phyloP scores from a whole-genome alignment of 2,113 vertebrate genomes.

The Corynorhinus townsendii region DNA sequence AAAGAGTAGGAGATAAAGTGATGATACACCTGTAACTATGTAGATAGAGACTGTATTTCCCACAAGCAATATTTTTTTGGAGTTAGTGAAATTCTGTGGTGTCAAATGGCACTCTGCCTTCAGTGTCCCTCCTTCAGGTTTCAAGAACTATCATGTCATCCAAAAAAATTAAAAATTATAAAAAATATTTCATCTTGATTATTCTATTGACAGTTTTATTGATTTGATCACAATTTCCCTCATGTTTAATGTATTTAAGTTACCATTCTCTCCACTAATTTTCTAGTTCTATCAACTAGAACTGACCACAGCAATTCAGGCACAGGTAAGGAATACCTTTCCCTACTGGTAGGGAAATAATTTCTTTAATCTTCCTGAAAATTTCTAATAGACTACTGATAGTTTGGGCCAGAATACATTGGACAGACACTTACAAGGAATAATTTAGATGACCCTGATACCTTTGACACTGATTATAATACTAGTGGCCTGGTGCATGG shows the following conservation, averaged over 20 bases:
- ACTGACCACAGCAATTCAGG: not conserved
- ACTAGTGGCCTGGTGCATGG: not conserved
- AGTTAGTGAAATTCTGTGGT: not conserved
- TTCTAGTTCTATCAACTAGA: not conserved
- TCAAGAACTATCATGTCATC: not conserved
- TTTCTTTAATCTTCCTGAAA: not conserved
- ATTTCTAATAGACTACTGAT: not conserved
- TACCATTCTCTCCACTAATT: not conserved
- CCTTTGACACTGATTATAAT: not conserved
- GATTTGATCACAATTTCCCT: not conserved
- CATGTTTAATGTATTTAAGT: not conserved
- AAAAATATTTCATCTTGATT: not conserved
- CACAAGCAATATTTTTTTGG: not conserved
- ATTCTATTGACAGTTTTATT: not conserved
- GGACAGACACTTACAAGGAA: not conserved
- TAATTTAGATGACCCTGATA: not conserved
- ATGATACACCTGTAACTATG: not conserved
- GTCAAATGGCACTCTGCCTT: not conserved
- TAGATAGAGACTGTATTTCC: not conserved
- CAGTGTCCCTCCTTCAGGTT: not conserved
- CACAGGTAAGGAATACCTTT: not conserved
- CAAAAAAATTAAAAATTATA: not conserved
- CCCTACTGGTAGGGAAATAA: not conserved
- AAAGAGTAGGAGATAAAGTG: not conserved
- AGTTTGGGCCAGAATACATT: not conserved